Evolutionary conservation across 2,888 invertebrate species (phyloP), one percentile per base, ranked within the genome.

Genomic region (Cartodere bifasciata): DNA sequence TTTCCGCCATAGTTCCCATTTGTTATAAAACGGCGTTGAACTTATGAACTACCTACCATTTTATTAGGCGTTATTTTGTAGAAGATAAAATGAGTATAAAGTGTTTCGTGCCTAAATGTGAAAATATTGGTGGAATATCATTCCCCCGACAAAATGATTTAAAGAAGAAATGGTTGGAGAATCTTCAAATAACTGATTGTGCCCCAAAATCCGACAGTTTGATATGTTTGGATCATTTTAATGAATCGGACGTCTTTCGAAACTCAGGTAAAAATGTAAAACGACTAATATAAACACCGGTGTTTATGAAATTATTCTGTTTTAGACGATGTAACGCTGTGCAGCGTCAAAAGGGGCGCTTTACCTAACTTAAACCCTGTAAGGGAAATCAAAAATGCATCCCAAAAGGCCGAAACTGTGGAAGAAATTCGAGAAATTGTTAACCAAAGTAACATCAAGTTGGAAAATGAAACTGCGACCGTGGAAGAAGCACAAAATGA

Each of bases 61-160:
- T n/a, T n/a, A n/a, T 36, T 42, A 38, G 22, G 31, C 39, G 40
- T 36, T 42, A 41, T 14, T 28, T 13, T 32, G 35, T 36, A 34
- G 6, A 28, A 23, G 29, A 32, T 25, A 38, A 35, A 34, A 41
- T 40, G 42, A 35, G 24, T 32, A 32, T 40, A 22, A 41, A 43
- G 36, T 56, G 55, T 46, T 48, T 53, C 42, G 53, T 55, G 31
- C 51, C 52, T 26, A 48, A 48, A 31, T 55, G 56, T 35, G 41
- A 46, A 36, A 50, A 48, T 37, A 46, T 45, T 11, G 41, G 40
- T 26, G 55, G 52, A 16, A 45, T 53, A 29, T 43, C 49, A 11
- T 53, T 55, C 35, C 53, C 55, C 4, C 43, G 45, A 36, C 46
- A 53, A 31, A 16, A 32, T 10, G 42, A 45, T 21, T 28, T 39